Evolutionary conservation across 2,888 invertebrate genomes (phyloP).

Genomic region (Aplocera efformata): DNA sequence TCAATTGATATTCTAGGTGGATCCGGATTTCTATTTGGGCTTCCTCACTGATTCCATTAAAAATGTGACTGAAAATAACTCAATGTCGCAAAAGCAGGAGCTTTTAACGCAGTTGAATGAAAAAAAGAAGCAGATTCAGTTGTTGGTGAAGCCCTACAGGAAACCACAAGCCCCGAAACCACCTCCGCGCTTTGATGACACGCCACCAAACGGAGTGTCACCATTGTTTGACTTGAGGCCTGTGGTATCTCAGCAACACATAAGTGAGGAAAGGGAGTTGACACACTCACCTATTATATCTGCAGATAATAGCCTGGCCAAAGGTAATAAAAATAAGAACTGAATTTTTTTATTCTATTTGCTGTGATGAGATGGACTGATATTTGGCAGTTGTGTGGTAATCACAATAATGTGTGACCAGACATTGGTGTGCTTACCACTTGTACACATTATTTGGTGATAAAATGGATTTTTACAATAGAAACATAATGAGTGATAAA

Average conservation of each 20-base stretch:
- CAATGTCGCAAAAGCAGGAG: conserved; percentile 81
- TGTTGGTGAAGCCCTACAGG: conserved; percentile 49
- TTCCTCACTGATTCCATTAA: conserved; percentile 87
- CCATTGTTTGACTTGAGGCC: conserved; percentile 71
- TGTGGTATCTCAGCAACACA: conserved; percentile 70
- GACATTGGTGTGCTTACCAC: too few relatives aligned
- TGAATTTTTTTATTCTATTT: too few relatives aligned
- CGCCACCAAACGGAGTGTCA: conserved; percentile 71
- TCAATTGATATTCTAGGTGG: conserved; percentile 69
- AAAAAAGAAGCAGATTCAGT: conserved; percentile 82
- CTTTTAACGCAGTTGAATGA: conserved; percentile 82
- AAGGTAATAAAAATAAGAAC: conserved; percentile 43
- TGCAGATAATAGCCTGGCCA: conserved; percentile 38
- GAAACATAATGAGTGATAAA: too few relatives aligned
- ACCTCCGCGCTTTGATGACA: conserved; percentile 66
- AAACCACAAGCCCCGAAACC: conserved; percentile 69
- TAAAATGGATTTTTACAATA: too few relatives aligned
- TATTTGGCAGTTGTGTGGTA: too few relatives aligned
- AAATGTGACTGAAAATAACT: conserved; percentile 68
- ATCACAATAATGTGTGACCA: too few relatives aligned
- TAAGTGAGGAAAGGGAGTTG: conserved; percentile 60
- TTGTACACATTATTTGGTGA: too few relatives aligned
- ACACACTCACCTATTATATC: conserved; percentile 54
- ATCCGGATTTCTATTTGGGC: conserved; percentile 85
- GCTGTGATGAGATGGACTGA: too few relatives aligned